Percentiles rank a stretch among this genome's conserved stretches.
Conservation (phyloP, 2,113 vertebrate genomes). For the Hypanus sabinus region DNA sequence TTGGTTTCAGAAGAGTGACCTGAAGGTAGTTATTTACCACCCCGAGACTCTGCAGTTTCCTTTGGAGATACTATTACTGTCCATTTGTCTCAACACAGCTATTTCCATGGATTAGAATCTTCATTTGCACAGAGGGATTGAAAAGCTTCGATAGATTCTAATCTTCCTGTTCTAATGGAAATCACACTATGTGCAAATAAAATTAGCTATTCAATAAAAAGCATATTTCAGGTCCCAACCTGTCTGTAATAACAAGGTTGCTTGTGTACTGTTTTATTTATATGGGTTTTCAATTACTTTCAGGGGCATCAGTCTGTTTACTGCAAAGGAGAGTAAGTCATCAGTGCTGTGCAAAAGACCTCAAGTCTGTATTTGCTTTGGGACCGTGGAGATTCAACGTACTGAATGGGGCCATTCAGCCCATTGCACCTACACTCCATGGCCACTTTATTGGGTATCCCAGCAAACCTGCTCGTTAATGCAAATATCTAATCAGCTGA, state of each 20-base stretch:
- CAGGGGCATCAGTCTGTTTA: not conserved
- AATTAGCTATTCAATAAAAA: slow-evolving; percentile 9
- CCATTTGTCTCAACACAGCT: not conserved
- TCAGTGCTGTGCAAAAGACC: not conserved
- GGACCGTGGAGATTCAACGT: not conserved
- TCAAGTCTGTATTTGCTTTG: not conserved
- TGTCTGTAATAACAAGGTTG: slow-evolving; percentile 21
- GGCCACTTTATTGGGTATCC: too few relatives aligned
- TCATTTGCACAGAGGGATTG: not conserved
- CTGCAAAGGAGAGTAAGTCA: not conserved
- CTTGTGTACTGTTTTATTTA: slow-evolving; percentile 12
- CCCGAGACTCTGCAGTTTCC: not conserved
- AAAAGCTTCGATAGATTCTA: slow-evolving; percentile 2
- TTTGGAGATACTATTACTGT: not conserved
- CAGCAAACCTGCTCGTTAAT: too few relatives aligned
- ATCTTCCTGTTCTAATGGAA: slow-evolving; percentile 18
- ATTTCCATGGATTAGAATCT: not conserved
- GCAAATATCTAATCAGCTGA: too few relatives aligned
- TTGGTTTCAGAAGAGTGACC: not conserved
- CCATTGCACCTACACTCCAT: too few relatives aligned
- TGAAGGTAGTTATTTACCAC: not conserved
- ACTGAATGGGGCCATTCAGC: too few relatives aligned
- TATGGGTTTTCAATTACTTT: not conserved
- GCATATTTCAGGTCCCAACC: not conserved
- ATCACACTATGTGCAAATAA: slow-evolving; percentile 15